Percentiles rank a stretch among this genome's conserved stretches.
Evolutionary conservation across 2,797 vertebrate species (phyloP).

Genomic region (Coregonus sp.): DNA sequence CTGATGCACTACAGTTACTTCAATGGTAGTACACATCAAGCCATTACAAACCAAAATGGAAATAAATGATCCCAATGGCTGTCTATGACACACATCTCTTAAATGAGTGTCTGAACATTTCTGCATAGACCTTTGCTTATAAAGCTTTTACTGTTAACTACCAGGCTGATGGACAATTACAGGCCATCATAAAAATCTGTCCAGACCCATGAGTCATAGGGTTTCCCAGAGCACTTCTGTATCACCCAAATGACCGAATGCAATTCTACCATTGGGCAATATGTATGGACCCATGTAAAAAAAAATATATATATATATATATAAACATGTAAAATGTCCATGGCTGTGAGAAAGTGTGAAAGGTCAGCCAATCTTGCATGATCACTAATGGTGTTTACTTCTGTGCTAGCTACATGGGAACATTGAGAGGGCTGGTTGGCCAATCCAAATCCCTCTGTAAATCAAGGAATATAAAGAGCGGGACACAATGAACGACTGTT

Average conservation of each 20-base stretch:
- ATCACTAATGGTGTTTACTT: constrained; percentile 57
- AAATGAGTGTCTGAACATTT: constrained; percentile 61
- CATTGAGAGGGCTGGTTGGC: constrained; percentile 40
- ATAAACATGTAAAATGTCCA: constrained; percentile 29
- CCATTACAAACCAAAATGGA: constrained; percentile 56
- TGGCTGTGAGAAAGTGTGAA: constrained; percentile 40
- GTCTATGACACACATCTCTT: constrained; percentile 44
- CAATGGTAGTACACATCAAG: constrained; percentile 26
- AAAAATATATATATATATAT: constrained; percentile 2
- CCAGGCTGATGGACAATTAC: constrained; percentile 74
- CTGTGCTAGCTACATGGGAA: constrained; percentile 33
- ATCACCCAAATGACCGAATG: constrained; percentile 53
- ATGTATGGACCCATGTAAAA: constrained; percentile 21
- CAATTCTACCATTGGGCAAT: constrained; percentile 38
- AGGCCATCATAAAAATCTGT: constrained; percentile 70
- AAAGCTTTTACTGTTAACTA: constrained; percentile 73
- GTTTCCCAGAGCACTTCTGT: constrained; percentile 56
- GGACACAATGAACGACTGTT: constrained; percentile 21
- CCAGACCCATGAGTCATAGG: constrained; percentile 70
- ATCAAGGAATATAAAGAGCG: constrained; percentile 39
- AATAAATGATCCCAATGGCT: constrained; percentile 50
- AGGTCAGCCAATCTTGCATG: constrained; percentile 49
- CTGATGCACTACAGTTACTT: constrained; percentile 27
- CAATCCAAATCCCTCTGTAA: constrained; percentile 36
- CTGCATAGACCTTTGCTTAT: constrained; percentile 67